Evolutionary conservation across 2,797 vertebrate species (phyloP), one percentile per base, ranked within the genome.

Genomic region (Huso huso): DNA sequence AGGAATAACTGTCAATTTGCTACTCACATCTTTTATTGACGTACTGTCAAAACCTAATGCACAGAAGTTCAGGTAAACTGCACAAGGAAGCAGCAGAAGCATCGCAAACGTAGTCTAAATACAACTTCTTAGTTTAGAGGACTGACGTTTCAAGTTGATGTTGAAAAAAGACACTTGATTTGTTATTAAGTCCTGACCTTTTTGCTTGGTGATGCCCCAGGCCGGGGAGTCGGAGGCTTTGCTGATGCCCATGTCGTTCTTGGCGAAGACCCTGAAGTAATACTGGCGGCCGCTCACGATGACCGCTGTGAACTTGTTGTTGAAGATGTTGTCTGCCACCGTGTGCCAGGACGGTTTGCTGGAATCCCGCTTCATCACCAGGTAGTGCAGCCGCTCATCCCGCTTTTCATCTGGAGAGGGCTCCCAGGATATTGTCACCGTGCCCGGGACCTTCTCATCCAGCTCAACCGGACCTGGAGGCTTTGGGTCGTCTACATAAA

Each of bases 251-350:
- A 93, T 79, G 74, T 82, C 84, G 0, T 92, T 96, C 76, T 91
- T 91, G 77, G 94, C 93, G 64, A 93, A 84, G 10, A 95, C 89
- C 0, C 90, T 81, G 73, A 96, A 96, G 77, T 88, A 82, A 73
- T 96, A 97, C 68, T 94, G 88, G 18, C 85, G 75, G 9, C 94
- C 94, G 0, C 93, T 89, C 82, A 97, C 70, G 66, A 95, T 81
- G 75, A 89, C 89, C 72, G 79, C 88, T 0, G 95, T 98, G 73
- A 88, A 90, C 73, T 81, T 92, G 79, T 93, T 92, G 74, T 89
- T 95, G 76, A 93, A 90, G 78, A 95, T 81, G 3, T 80, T 81
- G 69, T 92, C 88, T 0, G 90, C 90, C 75, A 84, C 86, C 9
- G 83, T 76, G 0, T 76, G 70, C 95, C 96, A 98, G 18, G 79